Percentiles rank a stretch among this genome's conserved stretches.
Conservation (phyloP, 35 echinoderm and acorn worm genomes). For the Lytechinus variegatus region DNA sequence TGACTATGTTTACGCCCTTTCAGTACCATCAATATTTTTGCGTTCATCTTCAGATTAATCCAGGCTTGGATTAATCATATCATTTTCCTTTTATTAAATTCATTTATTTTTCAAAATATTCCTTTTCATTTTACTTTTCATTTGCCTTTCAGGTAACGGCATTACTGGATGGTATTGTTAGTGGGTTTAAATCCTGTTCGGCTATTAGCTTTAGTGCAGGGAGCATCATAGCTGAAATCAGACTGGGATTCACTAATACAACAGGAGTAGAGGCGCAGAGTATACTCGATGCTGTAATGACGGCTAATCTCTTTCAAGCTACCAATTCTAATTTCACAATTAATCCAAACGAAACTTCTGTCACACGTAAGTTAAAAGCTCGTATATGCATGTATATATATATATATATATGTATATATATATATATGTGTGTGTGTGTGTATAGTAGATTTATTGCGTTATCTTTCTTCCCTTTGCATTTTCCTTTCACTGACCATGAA, state of each 20-base stretch:
- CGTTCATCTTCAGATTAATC: too few relatives aligned
- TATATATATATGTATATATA: too few relatives aligned
- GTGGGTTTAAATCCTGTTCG: conserved; percentile 6
- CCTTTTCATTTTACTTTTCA: neutral
- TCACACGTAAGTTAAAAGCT: neutral
- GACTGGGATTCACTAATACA: neutral
- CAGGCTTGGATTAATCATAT: neutral
- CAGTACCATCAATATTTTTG: too few relatives aligned
- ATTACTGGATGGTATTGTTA: neutral
- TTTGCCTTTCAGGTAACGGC: neutral
- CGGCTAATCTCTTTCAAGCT: neutral
- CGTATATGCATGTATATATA: too few relatives aligned
- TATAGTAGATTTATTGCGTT: too few relatives aligned
- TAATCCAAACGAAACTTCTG: conserved; percentile 10
- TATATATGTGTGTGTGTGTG: too few relatives aligned
- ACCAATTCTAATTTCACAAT: conserved; percentile 38
- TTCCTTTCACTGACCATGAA: too few relatives aligned
- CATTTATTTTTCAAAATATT: too few relatives aligned
- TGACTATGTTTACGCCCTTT: too few relatives aligned
- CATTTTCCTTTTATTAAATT: neutral
- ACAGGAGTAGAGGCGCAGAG: neutral
- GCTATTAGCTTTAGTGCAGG: neutral
- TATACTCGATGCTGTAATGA: neutral
- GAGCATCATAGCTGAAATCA: neutral
- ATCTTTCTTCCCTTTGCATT: too few relatives aligned